Evolutionary conservation across 2,113 vertebrate species (phyloP).

Genomic region (Laticauda colubrina): DNA sequence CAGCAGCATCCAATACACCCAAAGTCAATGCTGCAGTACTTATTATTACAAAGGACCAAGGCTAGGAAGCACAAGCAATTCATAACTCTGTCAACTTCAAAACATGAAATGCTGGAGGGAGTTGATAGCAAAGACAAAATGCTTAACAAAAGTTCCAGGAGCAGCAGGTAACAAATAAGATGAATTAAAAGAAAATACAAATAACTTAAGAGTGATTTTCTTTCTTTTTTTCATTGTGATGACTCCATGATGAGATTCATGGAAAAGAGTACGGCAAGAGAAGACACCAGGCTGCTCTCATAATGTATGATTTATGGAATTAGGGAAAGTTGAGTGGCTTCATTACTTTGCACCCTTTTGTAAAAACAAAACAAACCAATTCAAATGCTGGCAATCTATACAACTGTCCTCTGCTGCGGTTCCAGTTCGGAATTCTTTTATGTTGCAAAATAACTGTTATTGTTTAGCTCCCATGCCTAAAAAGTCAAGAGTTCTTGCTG

Average conservation of each 20-base stretch:
- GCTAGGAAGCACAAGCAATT: background rate
- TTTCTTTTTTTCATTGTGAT: background rate
- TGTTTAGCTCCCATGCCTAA: background rate
- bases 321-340: background rate
- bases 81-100: background rate
- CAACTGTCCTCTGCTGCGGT: background rate
- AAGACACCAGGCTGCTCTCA: too few relatives aligned
- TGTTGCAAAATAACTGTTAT: background rate
- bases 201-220: background rate
- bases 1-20: background rate
- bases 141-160: too few relatives aligned
- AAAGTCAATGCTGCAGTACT: background rate
- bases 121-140: background rate
- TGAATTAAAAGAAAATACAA: background rate
- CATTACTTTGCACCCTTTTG: background rate
- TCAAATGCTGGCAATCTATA: background rate
- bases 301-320: background rate
- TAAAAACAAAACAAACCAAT: background rate
- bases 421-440: background rate
- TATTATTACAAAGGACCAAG: background rate
- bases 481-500: background rate
- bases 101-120: background rate
- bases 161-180: background rate
- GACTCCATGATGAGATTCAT: background rate
- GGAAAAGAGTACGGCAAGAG: background rate